Evolutionary conservation across 92 coral and sea anemone genomes (phyloP), one percentile per base, ranked within the genome.

Genomic region (Porites evermanni): DNA sequence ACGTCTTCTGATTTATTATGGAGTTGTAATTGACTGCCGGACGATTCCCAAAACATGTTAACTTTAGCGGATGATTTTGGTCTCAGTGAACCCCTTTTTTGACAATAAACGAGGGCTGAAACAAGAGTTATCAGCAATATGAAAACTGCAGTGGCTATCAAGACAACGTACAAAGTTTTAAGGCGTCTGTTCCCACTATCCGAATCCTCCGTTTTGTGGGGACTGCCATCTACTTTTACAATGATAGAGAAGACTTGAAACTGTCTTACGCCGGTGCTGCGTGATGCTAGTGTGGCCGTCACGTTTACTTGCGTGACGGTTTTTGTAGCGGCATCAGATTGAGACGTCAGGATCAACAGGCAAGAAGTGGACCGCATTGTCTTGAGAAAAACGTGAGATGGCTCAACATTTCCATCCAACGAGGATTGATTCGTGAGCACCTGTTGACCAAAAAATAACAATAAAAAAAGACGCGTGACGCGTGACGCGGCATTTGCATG

Each of bases 261-360:
- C 74, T 65, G 14, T 52, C 23, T 79, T 10, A 19, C 23, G 63
- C 52, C 74, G 47, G 73, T 73, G 73, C 67, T 79, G 50, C 67
- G 83, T 52, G 74, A 79, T 23, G 83, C 61, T 50, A 65, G 64
- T 19, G 83, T 79, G 60, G 83, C 83, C 38, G 74, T 79, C 23
- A 79, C 73, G 6, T 79, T 66, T 53, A 79, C 17, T 66, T 50
- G 74, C 64, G 83, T 79, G 83, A 79, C 74, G 44, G 73, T 52
- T 53, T 53, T 23, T 14, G 47, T 58, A 16, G 78, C 8, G 59
- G 70, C 29, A 13, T 81, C 77, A 6, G 8, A 8, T 12, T 81
- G 20, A 32, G 86, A 81, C 1, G 77, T 70, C 20, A 81, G 70
- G 70, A 12, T 32, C 1, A 81, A 58, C 10, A 70, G 70, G n/a